These are phyloP conservation scores for Chalcosyrphus nemorum DNA, from an alignment of 2,888 invertebrate species.

Conservation along the genomic window DNA sequence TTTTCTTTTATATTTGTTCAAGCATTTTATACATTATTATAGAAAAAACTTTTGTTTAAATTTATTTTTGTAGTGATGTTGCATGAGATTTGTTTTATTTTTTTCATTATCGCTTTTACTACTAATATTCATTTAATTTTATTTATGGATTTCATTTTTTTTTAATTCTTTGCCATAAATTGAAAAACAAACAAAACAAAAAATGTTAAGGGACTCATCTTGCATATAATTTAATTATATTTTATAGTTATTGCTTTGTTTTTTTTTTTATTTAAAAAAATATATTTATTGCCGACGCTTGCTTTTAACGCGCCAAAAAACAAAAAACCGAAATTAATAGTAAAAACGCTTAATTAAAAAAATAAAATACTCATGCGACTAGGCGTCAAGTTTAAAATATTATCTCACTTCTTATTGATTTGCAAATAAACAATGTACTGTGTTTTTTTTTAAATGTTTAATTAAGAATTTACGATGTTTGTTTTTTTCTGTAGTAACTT, in stretches of 20 bases:
- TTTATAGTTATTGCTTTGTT: conserved; percentile 40
- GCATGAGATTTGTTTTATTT: conserved; percentile 82
- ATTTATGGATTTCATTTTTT: conserved; percentile 69
- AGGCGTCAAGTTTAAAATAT: conserved; percentile 76
- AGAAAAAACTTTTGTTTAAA: conserved; percentile 54
- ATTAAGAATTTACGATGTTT: conserved; percentile 45
- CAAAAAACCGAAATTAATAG: conserved; percentile 37
- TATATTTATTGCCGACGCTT: conserved; percentile 44
- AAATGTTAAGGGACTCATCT: conserved; percentile 62
- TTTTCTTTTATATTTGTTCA: conserved; percentile 8
- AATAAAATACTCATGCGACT: conserved; percentile 82
- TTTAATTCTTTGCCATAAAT: conserved; percentile 43
- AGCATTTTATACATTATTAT: not conserved
- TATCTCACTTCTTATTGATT: conserved; percentile 43
- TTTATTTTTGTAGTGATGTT: conserved; percentile 79
- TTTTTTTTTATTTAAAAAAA: not conserved
- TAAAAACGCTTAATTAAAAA: conserved; percentile 80
- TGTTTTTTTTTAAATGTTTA: conserved; percentile 70
- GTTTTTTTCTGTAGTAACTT: conserved; percentile 36
- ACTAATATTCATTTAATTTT: conserved; percentile 75
- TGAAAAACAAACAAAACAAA: conserved; percentile 29
- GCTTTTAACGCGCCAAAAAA: conserved; percentile 71
- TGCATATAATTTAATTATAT: conserved; percentile 16
- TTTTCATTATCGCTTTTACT: conserved; percentile 80
- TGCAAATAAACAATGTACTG: conserved; percentile 72